phyloP scores from a whole-genome alignment of 2,888 invertebrate species.

The Pyrgus malvae region DNA sequence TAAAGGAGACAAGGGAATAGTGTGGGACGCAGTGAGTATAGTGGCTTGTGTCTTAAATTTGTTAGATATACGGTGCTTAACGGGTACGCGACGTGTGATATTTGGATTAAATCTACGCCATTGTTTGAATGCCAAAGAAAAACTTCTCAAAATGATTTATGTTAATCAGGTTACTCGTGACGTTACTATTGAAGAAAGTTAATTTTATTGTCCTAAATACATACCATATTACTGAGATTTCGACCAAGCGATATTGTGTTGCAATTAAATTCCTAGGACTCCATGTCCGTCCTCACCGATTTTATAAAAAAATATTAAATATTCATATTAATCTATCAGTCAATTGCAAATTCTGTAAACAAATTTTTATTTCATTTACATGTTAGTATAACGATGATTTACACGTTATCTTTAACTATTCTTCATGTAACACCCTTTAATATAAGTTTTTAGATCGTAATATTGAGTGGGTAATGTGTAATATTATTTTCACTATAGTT shows the following conservation, averaged over 20 bases:
- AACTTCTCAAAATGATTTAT: constrained; percentile 29
- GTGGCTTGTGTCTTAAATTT: constrained; percentile 4
- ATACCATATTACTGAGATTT: neutral
- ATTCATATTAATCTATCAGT: too few species aligned
- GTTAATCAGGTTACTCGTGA: neutral
- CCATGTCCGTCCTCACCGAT: constrained; percentile 12
- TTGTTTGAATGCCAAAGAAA: constrained; percentile 52
- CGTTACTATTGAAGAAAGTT: constrained; percentile 1
- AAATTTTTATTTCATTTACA: too few species aligned
- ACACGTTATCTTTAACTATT: neutral
- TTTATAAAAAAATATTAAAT: too few species aligned
- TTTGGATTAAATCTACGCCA: constrained; percentile 45
- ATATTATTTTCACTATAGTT: constrained; percentile 6
- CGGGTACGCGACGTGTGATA: constrained; percentile 57
- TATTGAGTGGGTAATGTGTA: constrained; percentile 7
- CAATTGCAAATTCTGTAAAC: too few species aligned
- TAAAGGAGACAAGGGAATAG: constrained; percentile 30
- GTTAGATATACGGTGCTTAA: constrained; percentile 49
- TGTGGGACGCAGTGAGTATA: neutral
- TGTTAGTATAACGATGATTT: neutral
- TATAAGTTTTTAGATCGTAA: neutral
- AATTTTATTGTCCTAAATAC: too few species aligned
- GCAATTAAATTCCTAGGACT: constrained; percentile 12
- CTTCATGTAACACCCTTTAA: neutral
- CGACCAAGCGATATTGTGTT: constrained; percentile 10